Evolutionary conservation across 2,797 vertebrate genomes (phyloP).

Genomic region (Melanotaenia parkinsoni): DNA sequence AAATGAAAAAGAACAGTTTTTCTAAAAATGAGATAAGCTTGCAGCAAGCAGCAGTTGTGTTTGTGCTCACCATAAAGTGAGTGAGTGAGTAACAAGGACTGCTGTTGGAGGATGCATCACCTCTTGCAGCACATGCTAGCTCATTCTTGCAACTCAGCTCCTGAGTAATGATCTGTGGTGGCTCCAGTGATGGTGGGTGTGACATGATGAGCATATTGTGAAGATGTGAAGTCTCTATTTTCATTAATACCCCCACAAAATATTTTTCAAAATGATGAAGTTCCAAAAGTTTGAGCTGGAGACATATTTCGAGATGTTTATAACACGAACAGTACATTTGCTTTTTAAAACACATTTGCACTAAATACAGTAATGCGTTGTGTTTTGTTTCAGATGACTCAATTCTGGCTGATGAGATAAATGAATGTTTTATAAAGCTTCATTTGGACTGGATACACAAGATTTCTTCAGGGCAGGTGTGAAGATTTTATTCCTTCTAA

Average conservation of each 20-base stretch:
- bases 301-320: slow-evolving; percentile 4
- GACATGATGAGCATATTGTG: slow-evolving; percentile 14
- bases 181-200: slow-evolving; percentile 5
- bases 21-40: slow-evolving; percentile 32
- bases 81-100: slow-evolving; percentile 40
- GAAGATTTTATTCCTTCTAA: neutral
- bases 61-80: slow-evolving; percentile 27
- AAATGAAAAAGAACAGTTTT: slow-evolving; percentile 20
- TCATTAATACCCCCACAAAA: slow-evolving; percentile 5
- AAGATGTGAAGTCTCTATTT: neutral
- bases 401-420: neutral
- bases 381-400: neutral
- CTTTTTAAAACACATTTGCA: neutral
- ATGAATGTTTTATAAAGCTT: neutral
- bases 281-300: slow-evolving; percentile 9
- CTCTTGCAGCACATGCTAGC: slow-evolving; percentile 28
- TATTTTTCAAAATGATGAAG: slow-evolving; percentile 10
- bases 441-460: neutral
- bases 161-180: slow-evolving; percentile 40
- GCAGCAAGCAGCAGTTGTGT: slow-evolving; percentile 18
- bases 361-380: neutral
- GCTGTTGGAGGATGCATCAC: slow-evolving; percentile 37
- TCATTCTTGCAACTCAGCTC: slow-evolving; percentile 33
- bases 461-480: neutral
- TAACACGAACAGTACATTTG: neutral